phyloP scores from a whole-genome alignment of 1,140 invertebrate species.

The Halictus rubicundus region DNA sequence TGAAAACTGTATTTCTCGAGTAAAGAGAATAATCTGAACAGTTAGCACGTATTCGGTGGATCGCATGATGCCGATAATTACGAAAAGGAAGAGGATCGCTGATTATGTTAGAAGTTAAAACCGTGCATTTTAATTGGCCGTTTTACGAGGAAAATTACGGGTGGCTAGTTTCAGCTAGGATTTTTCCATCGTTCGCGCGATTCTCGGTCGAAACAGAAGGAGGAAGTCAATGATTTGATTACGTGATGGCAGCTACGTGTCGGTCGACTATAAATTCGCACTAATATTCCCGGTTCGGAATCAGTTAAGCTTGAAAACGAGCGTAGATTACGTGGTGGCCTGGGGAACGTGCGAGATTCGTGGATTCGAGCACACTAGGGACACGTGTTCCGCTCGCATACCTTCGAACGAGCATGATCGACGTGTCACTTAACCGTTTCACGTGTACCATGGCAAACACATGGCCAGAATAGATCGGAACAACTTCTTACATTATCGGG shows the following conservation, averaged over 20 bases:
- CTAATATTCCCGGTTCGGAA: constrained; percentile 3
- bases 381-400: constrained; percentile 26
- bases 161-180: neutral
- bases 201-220: neutral
- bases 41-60: no score
- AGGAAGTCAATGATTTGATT: constrained; percentile 22
- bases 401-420: constrained; percentile 1
- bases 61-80: no score
- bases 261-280: neutral
- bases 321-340: neutral
- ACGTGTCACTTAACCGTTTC: constrained; percentile 9
- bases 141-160: neutral
- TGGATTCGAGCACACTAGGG: constrained; percentile 7
- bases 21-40: no score
- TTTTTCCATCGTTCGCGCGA: neutral
- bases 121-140: no score
- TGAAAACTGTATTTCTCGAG: no score
- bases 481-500: no score
- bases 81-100: no score
- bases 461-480: no score
- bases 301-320: constrained; percentile 5
- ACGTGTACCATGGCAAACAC: neutral
- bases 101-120: no score
- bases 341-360: constrained; percentile 4
- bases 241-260: neutral